Evolutionary conservation across 2,888 invertebrate species (phyloP), one percentile per base, ranked within the genome.

Genomic region (Acheta domesticus): DNA sequence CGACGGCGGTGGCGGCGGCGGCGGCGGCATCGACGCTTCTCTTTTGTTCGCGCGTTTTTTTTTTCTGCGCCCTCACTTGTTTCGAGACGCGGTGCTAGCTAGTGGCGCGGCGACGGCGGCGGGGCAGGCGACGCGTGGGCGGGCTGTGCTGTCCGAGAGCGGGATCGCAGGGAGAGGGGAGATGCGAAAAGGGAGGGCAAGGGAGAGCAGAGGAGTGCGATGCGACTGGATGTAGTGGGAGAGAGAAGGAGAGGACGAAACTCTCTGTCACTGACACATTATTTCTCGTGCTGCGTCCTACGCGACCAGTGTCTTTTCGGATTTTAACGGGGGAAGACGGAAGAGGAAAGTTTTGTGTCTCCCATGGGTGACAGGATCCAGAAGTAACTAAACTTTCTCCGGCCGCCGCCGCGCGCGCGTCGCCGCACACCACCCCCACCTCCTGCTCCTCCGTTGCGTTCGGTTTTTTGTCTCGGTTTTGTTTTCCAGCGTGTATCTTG

Each of bases 271-370:
- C 62, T 19, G 62, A 62, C 62, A 62, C 62, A 62, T 62, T 62
- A 62, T 62, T 62, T 62, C 62, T n/a, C 62, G 12, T 19, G 36
- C 36, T 36, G 36, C 36, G 36, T 36, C 36, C 62, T n/a, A 62
- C 62, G 62, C 62, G 62, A 62, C 62, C 62, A 62, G 62, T 62
- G 62, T 62, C 62, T 62, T 62, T 62, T 62, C 62, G 62, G 62
- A 62, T 62, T 62, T 14, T 62, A 62, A 62, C 62, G 62, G 62
- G 62, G n/a, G 62, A n/a, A 14, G 62, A 62, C 62, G 62, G 62
- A 14, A 14, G 62, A 62, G 62, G 62, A 62, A 62, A 62, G 62
- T 62, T 62, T 62, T 62, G 62, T 62, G 16, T 62, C 62, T 62
- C n/a, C 62, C 62, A n/a, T n/a, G 62, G 62, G 62, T 62, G 62